phyloP scores from a whole-genome alignment of 2,797 vertebrate species.

The Thalassophryne amazonica region DNA sequence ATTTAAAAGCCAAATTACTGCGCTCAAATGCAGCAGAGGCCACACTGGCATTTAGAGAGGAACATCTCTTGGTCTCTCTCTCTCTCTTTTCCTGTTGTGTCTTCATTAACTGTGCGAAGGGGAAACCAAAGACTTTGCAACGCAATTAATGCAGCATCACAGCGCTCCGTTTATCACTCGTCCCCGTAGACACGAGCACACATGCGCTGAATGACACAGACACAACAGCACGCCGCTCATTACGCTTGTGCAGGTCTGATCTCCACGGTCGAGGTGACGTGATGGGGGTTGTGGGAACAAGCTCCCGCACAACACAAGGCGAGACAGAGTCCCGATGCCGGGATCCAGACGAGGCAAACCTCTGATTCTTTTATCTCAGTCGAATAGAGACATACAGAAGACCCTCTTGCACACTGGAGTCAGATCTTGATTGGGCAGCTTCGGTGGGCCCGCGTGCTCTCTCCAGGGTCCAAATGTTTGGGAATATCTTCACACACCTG shows the following conservation, averaged over 20 bases:
- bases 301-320: no score
- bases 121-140: conserved; percentile 70
- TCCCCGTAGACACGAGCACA: conserved; percentile 37
- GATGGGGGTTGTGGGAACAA: conserved; percentile 63
- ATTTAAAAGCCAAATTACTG: conserved; percentile 75
- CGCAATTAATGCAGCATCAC: conserved; percentile 79
- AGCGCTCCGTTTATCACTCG: conserved; percentile 67
- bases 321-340: no score
- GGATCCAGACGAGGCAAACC: conserved; percentile 68
- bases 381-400: conserved; percentile 41
- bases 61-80: conserved; percentile 14
- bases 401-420: conserved; percentile 34
- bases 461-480: conserved; percentile 75
- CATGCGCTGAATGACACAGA: conserved; percentile 41
- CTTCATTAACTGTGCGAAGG: conserved; percentile 67
- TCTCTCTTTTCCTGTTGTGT: conserved; percentile 35
- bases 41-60: conserved; percentile 57
- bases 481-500: conserved; percentile 76
- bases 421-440: conserved; percentile 76
- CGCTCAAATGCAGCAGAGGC: conserved; percentile 57
- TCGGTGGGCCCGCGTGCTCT: conserved; percentile 75
- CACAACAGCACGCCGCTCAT: conserved; percentile 68
- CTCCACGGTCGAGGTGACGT: conserved; percentile 60
- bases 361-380: conserved; percentile 72
- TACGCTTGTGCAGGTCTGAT: conserved; percentile 61